Percentiles rank a stretch among this genome's conserved stretches.
Conservation (phyloP, 2,888 invertebrate species). For the Pardosa pseudoannulata region DNA sequence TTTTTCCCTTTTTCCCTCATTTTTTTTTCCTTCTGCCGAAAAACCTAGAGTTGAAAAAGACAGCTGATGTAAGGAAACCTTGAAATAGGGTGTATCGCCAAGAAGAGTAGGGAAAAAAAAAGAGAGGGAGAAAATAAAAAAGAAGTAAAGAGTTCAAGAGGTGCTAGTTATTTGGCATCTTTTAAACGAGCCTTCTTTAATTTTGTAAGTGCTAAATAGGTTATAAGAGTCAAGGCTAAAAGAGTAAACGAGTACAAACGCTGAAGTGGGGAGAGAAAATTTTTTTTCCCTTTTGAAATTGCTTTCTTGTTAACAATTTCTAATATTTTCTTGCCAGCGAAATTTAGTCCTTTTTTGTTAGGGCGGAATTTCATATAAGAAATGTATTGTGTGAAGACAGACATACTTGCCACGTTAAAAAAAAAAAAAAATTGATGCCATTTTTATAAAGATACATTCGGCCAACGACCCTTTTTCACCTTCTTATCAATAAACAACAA, state of each 20-base stretch:
- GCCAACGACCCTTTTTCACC: too few species aligned
- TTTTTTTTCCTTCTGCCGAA: conserved; percentile 19
- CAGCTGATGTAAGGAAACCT: conserved; percentile 39
- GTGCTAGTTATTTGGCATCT: conserved; percentile 56
- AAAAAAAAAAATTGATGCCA: too few species aligned
- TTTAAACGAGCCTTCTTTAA: conserved; percentile 45
- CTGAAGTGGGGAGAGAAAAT: background rate
- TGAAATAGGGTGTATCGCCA: conserved; percentile 44
- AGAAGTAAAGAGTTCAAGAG: background rate
- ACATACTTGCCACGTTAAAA: too few species aligned
- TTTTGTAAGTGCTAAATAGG: conserved; percentile 40
- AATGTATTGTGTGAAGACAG: too few species aligned
- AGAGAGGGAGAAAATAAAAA: background rate
- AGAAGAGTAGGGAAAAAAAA: background rate
- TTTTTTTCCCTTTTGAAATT: too few species aligned
- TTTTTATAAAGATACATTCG: too few species aligned
- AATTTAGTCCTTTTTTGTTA: too few species aligned
- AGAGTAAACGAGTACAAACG: conserved; percentile 10
- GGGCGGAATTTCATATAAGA: too few species aligned
- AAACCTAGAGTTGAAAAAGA: conserved; percentile 45
- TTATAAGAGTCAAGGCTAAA: conserved; percentile 48
- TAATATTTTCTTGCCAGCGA: too few species aligned
- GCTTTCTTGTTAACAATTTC: too few species aligned
- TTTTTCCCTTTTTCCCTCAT: background rate
- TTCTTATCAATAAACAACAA: too few species aligned